Evolutionary conservation across 2,113 vertebrate genomes (phyloP), one percentile per base, ranked within the genome.

Genomic region (Desmodus rotundus): DNA sequence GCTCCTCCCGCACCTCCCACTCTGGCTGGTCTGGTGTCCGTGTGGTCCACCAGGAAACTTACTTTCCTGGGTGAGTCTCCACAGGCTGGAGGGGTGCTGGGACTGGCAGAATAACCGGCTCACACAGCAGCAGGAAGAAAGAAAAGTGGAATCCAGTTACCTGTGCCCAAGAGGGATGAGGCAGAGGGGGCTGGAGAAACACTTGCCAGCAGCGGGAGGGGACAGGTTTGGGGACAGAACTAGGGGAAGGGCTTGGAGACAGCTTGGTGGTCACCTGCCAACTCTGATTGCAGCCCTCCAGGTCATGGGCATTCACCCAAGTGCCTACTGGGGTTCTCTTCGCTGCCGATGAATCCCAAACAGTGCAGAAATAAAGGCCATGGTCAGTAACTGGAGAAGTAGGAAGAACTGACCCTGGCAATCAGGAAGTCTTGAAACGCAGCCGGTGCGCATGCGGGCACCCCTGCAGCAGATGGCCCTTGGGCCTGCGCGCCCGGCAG

Each of bases 401-500:
- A 33, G 52, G 33, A 38, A 56, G 45, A 19, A n/a, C 4, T 3
- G 28, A 67, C 63, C 43, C 24, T 43, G 38, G 58, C 70, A 50
- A 47, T 61, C 45, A 41, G 52, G 6, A 77, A 70, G 45, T 65
- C 20, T 67, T 41, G 41, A 22, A 24, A 41, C 0, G 22, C 28
- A 41, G 33, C 50, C n/a, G 3, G 4, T 36, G 36, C 33, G 4
- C n/a, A 20, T 1, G 17, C 20, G 33, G 43, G 8, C 5, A 17
- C 38, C 16, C 16, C 14, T 3, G 28, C n/a, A 31, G 41, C 36
- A 17, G 22, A 33, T 31, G 26, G 76, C 67, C 50, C 3, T 2
- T 31, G 45, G 10, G 16, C 31, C 8, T 9, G 28, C 1, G 2
- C 6, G 19, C 58, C 5, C 4, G 6, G n/a, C 31, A 36, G 3